Evolutionary conservation across 2,888 invertebrate species (phyloP).

Genomic region (Callyntrura sp.): DNA sequence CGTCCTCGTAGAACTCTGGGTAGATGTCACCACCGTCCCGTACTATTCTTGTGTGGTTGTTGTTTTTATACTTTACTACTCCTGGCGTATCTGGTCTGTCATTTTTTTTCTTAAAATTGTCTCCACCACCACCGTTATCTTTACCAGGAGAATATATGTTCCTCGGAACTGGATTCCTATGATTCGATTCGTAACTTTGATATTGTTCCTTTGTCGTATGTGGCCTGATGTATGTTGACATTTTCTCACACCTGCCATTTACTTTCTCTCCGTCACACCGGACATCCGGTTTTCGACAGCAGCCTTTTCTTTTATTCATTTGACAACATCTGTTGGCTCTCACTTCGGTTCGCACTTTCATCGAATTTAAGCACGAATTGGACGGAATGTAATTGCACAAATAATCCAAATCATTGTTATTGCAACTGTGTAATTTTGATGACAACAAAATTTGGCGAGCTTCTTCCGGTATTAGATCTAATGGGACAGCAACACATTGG

Average conservation of each 20-base stretch:
- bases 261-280: not conserved
- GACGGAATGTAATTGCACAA: slow-evolving; percentile 2
- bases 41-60: too few relatives aligned
- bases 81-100: too few relatives aligned
- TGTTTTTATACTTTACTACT: too few relatives aligned
- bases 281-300: slow-evolving; percentile 5
- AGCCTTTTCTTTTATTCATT: not conserved
- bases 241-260: not conserved
- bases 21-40: too few relatives aligned
- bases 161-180: too few relatives aligned
- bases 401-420: slow-evolving; percentile 10
- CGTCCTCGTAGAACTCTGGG: too few relatives aligned
- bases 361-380: not conserved
- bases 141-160: not conserved
- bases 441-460: not conserved
- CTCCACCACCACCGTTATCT: not conserved
- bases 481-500: slow-evolving; percentile 8
- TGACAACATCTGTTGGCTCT: not conserved
- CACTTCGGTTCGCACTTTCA: not conserved
- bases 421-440: slow-evolving; percentile 31
- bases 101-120: not conserved
- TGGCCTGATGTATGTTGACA: not conserved
- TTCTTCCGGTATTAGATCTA: slow-evolving; percentile 51
- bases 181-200: too few relatives aligned
- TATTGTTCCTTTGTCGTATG: not conserved